Evolutionary conservation across 2,888 invertebrate species (phyloP).

Genomic region (Hypomecis punctinalis): DNA sequence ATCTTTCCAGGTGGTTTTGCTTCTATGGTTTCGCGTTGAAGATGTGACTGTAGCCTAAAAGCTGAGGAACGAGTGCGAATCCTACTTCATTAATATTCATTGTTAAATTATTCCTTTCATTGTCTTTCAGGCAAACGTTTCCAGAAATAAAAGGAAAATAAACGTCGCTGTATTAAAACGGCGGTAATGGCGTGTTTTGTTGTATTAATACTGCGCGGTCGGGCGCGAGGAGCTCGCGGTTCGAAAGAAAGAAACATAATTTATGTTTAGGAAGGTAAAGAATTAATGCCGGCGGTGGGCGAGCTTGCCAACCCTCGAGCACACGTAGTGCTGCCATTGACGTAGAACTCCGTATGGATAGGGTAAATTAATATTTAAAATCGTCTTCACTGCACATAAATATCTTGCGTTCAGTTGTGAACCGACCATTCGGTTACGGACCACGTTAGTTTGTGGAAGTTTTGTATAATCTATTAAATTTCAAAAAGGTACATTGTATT

Average conservation of each 20-base stretch:
- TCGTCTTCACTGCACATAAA: no score
- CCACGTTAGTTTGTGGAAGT: no score
- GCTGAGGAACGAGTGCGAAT: conserved; percentile 69
- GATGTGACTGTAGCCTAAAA: conserved; percentile 41
- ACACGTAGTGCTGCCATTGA: background rate
- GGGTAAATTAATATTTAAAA: no score
- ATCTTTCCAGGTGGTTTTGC: no score
- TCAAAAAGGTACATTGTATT: no score
- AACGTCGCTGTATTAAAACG: conserved; percentile 60
- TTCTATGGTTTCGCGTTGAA: no score
- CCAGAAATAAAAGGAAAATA: conserved; percentile 62
- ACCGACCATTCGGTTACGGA: no score
- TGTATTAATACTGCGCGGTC: conserved; percentile 44
- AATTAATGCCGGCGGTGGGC: conserved; percentile 39
- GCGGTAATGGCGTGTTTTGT: conserved; percentile 54
- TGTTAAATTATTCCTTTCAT: conserved; percentile 75
- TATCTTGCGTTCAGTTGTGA: no score
- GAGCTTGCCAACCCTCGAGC: conserved; percentile 21
- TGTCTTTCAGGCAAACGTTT: conserved; percentile 72
- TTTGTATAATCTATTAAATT: no score
- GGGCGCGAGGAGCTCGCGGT: conserved; percentile 22
- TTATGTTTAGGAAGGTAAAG: conserved; percentile 45
- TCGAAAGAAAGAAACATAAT: conserved; percentile 43
- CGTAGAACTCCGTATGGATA: no score
- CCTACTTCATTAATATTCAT: conserved; percentile 80